Percentiles rank a stretch among this genome's conserved stretches.
Evolutionary conservation across 2,113 vertebrate species (phyloP).

Genomic region (Corythaixoides concolor): DNA sequence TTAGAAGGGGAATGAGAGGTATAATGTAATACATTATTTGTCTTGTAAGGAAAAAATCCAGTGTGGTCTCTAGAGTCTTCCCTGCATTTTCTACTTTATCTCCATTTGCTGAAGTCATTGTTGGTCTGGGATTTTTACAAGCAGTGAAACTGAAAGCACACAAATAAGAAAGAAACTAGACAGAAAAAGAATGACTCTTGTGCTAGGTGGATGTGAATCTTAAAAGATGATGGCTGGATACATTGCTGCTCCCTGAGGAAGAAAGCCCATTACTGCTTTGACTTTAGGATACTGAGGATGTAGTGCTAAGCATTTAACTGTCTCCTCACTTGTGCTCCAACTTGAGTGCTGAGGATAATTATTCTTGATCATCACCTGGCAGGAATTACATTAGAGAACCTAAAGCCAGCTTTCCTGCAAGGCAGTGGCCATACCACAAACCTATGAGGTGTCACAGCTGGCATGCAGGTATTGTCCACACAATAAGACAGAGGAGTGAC

Average conservation of each 20-base stretch:
- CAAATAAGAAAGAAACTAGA: not conserved
- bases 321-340: not conserved
- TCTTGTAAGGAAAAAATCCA: not conserved
- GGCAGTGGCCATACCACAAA: not conserved
- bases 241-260: not conserved
- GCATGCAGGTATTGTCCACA: not conserved
- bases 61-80: not conserved
- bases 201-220: not conserved
- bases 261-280: not conserved
- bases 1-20: not conserved
- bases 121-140: not conserved
- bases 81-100: constrained; percentile 12
- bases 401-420: not conserved
- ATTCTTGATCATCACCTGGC: not conserved
- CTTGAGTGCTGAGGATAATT: not conserved
- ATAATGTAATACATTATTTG: constrained; percentile 6
- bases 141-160: not conserved
- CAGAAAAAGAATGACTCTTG: not conserved
- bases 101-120: constrained; percentile 18
- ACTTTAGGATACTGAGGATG: not conserved
- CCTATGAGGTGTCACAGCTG: not conserved
- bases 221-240: not conserved
- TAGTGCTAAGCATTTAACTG: not conserved
- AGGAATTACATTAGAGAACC: not conserved
- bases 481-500: not conserved